Evolutionary conservation across 53 echinoderm and acorn worm genomes (phyloP).

Genomic region (Zoroaster sp.): DNA sequence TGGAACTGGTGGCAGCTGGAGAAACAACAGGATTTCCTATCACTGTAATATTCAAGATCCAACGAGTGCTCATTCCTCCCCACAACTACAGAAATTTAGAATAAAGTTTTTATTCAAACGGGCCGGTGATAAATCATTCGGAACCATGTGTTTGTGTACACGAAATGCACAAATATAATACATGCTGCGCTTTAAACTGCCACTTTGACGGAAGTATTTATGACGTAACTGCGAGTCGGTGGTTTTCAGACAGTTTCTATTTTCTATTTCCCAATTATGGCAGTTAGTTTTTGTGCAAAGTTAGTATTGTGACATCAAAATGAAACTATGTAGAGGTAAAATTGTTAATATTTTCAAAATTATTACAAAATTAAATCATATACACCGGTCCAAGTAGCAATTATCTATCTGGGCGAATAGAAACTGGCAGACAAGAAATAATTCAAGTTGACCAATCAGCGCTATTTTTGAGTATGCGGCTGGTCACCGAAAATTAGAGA

Average conservation of each 20-base stretch:
- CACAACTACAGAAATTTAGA: no score
- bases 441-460: conserved; percentile 35
- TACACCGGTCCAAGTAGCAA: not conserved
- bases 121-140: not conserved
- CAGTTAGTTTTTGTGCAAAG: no score
- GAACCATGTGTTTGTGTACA: not conserved
- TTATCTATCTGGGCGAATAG: not conserved
- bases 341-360: not conserved
- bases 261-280: not conserved
- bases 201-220: not conserved
- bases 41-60: not conserved
- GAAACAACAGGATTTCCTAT: not conserved
- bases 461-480: not conserved
- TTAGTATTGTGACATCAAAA: no score
- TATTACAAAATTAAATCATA: not conserved
- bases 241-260: conserved; percentile 27
- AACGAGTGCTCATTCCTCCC: not conserved
- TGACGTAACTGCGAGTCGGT: not conserved
- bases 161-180: not conserved
- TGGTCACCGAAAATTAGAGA: not conserved
- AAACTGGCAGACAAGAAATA: not conserved
- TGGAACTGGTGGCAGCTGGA: not conserved
- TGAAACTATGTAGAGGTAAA: not conserved
- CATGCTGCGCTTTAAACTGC: conserved; percentile 24
- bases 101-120: no score